Evolutionary conservation across 2,113 vertebrate species (phyloP).

Genomic region (Muntiacus muntjak): DNA sequence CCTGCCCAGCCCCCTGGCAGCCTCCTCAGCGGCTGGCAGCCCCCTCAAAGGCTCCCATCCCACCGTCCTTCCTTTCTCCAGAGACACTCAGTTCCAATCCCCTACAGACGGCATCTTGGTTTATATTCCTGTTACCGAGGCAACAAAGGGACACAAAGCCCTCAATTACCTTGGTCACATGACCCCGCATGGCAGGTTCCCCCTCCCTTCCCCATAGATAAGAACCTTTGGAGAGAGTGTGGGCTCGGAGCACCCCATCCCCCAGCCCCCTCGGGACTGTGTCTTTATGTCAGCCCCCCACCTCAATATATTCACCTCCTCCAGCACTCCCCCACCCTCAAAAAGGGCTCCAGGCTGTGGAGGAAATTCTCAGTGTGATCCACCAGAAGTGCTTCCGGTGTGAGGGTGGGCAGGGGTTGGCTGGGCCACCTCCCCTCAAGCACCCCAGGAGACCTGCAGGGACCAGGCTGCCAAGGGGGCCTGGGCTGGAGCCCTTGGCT

Average conservation of each 20-base stretch:
- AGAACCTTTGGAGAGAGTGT: background rate
- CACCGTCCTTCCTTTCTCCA: conserved; percentile 46
- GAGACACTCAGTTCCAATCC: conserved; percentile 50
- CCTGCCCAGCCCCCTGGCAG: background rate
- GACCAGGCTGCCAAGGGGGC: background rate
- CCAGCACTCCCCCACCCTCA: background rate
- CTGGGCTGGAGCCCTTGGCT: background rate
- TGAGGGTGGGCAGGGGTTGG: background rate
- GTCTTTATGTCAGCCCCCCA: background rate
- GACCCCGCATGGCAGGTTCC: conserved; percentile 7
- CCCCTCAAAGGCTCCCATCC: background rate
- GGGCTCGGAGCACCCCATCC: conserved; percentile 32
- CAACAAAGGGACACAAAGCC: conserved; percentile 74
- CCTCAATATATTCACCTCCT: fast-evolving
- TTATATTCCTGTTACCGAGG: conserved; percentile 68
- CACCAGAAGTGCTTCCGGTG: background rate
- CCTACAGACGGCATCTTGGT: conserved; percentile 66
- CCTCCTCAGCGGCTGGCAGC: background rate
- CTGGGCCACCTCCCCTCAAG: background rate
- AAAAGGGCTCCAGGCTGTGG: background rate
- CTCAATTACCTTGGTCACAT: conserved; percentile 70
- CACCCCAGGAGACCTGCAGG: background rate
- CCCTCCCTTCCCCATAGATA: conserved; percentile 20
- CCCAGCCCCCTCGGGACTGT: background rate
- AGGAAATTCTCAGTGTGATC: background rate